phyloP scores from a whole-genome alignment of 2,888 invertebrate species.

The Hydroisotoma schaefferi region DNA sequence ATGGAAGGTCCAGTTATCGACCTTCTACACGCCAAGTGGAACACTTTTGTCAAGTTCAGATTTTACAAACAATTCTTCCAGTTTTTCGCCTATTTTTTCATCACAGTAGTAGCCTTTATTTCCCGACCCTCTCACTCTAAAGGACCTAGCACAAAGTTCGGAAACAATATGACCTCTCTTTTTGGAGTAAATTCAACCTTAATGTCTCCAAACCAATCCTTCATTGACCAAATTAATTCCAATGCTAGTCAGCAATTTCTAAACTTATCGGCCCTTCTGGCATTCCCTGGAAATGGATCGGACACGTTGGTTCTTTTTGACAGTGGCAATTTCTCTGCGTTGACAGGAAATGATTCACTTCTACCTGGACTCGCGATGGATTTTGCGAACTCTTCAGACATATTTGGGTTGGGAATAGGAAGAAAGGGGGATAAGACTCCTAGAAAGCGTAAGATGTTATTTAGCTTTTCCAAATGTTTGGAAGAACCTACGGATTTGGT shows the following conservation, averaged over 20 bases:
- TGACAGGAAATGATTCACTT: background rate
- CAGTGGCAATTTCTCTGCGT: background rate
- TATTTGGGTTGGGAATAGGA: background rate
- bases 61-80: slow-evolving; percentile 89
- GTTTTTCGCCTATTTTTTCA: slow-evolving; percentile 84
- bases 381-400: background rate
- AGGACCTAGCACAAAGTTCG: background rate
- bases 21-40: slow-evolving; percentile 94
- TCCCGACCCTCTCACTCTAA: slow-evolving; percentile 72
- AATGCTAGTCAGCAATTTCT: slow-evolving; percentile 30
- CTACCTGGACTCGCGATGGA: background rate
- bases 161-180: slow-evolving; percentile 9
- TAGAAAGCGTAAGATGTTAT: background rate
- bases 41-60: slow-evolving; percentile 85
- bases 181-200: slow-evolving; percentile 13
- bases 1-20: slow-evolving; percentile 77
- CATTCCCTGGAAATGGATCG: slow-evolving; percentile 11
- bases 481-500: slow-evolving; percentile 51
- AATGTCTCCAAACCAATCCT: slow-evolving; percentile 19
- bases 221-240: slow-evolving; percentile 27
- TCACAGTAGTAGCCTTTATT: slow-evolving; percentile 83
- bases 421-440: too few species aligned
- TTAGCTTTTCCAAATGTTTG: slow-evolving; percentile 16
- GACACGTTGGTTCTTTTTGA: background rate
- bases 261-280: slow-evolving; percentile 46